phyloP scores from a whole-genome alignment of 2,113 vertebrate species.

The Prietella phreatophila region DNA sequence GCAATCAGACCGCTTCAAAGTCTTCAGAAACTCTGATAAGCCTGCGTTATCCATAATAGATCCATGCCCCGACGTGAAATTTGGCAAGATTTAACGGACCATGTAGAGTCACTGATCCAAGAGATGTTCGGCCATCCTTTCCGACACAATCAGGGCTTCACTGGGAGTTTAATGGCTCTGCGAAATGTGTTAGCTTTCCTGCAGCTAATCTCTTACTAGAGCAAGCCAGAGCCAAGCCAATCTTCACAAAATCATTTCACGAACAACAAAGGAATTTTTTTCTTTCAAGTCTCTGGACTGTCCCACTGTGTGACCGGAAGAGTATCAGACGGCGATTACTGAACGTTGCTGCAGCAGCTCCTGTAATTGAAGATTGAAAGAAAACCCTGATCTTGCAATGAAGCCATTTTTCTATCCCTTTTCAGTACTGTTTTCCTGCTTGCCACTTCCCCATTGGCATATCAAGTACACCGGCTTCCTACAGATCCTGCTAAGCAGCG shows the following conservation, averaged over 20 bases:
- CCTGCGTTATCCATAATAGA: background rate
- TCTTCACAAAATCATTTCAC: constrained; percentile 42
- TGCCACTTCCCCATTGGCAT: constrained; percentile 31
- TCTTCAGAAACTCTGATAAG: background rate
- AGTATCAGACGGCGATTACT: constrained; percentile 30
- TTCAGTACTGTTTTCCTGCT: background rate
- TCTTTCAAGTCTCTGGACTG: constrained; percentile 37
- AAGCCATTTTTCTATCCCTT: background rate
- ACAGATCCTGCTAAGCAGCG: constrained; percentile 26
- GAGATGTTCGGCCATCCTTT: constrained; percentile 21
- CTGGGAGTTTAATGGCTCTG: constrained; percentile 51
- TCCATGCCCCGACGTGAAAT: constrained; percentile 31
- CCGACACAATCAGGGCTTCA: constrained; percentile 16
- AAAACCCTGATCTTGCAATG: background rate
- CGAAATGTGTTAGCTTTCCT: constrained; percentile 47
- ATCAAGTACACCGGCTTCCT: constrained; percentile 22
- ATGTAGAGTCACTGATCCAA: constrained; percentile 10
- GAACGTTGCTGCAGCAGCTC: background rate
- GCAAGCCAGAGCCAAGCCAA: constrained; percentile 53
- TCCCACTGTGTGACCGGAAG: constrained; percentile 29
- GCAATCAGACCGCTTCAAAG: background rate
- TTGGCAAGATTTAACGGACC: background rate
- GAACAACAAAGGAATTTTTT: constrained; percentile 50
- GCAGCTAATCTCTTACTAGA: constrained; percentile 45
- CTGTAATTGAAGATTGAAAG: constrained; percentile 24